Evolutionary conservation across 2,113 vertebrate genomes (phyloP), one percentile per base, ranked within the genome.

Genomic region (Misgurnus mizolepis): DNA sequence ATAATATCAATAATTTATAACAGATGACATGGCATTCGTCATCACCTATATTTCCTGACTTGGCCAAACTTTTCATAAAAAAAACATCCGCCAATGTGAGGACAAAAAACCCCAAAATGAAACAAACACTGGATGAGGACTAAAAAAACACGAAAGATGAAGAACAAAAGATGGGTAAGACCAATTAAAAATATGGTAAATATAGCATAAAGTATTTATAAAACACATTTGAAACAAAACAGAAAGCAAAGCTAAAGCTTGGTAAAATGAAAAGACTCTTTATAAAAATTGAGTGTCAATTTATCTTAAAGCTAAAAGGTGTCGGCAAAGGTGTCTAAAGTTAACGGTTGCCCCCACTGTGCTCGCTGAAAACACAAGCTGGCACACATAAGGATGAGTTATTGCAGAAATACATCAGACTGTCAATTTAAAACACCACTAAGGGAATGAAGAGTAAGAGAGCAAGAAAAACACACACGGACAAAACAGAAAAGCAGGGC

Each of bases 21-120:
- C 92, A 93, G 90, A 91, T 91, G 91, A 93, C 74, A 82, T 80
- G 77, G 85, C 66, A 22, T 73, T 89, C 78, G 47, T 89, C 89
- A 86, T 84, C 87, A 86, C 83, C 87, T 82, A 83, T 65, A 70
- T 65, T 84, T 79, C 85, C 85, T 50, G 86, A 79, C 71, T 86
- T 80, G 72, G 85, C 79, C 70, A 78, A 70, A 75, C 74, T 66
- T 67, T 55, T 34, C 27, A 34, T 34, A 80, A 47, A 69, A 69
- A 78, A 84, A 84, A 76, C 73, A 84, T 85, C 41, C 41, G 69
- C 87, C 70, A 69, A 80, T 67, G 72, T 76, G 22, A 85, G 85
- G 67, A n/a, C 49, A 17, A 72, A 56, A 34, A 68, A 83, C 78
- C 45, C 3, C 18, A 47, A 80, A 41, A 43, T 49, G 6, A 60